Evolutionary conservation across 2,113 vertebrate genomes (phyloP).

Genomic region (Oryctolagus cuniculus): DNA sequence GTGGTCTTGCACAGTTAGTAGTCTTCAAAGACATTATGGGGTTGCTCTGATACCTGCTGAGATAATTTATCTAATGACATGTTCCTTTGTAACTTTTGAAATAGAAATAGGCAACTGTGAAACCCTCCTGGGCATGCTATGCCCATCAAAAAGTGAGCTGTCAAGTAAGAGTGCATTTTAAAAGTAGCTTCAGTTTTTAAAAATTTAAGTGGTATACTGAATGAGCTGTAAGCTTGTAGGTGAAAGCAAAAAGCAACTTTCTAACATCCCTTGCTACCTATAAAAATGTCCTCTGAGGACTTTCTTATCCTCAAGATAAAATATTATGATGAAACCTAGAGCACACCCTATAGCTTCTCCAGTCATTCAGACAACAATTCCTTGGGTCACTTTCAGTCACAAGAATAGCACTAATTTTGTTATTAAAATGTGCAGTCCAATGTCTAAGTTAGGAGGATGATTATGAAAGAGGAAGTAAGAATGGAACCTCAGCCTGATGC

Average conservation of each 20-base stretch:
- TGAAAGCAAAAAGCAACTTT: background rate
- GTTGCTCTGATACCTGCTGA: background rate
- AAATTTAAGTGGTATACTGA: background rate
- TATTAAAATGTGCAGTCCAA: background rate
- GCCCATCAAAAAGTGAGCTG: background rate
- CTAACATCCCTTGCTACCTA: background rate
- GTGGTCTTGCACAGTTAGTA: too few relatives aligned
- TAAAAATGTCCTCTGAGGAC: background rate
- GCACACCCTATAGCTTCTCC: fast-evolving
- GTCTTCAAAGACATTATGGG: background rate
- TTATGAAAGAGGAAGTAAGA: background rate
- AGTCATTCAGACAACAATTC: background rate
- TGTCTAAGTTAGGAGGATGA: background rate
- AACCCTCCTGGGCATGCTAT: background rate
- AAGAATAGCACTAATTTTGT: background rate
- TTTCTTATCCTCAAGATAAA: background rate
- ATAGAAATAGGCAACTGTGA: background rate
- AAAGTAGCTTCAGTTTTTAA: background rate
- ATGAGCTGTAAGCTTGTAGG: background rate
- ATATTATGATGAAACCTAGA: background rate
- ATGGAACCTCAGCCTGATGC: background rate
- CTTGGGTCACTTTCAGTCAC: background rate
- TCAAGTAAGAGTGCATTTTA: background rate
- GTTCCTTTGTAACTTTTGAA: background rate
- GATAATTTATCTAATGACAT: background rate